These are phyloP conservation scores for Rhabdophis nuchalis DNA, from an alignment of 2,797 vertebrate genomes.

Conservation along the genomic window DNA sequence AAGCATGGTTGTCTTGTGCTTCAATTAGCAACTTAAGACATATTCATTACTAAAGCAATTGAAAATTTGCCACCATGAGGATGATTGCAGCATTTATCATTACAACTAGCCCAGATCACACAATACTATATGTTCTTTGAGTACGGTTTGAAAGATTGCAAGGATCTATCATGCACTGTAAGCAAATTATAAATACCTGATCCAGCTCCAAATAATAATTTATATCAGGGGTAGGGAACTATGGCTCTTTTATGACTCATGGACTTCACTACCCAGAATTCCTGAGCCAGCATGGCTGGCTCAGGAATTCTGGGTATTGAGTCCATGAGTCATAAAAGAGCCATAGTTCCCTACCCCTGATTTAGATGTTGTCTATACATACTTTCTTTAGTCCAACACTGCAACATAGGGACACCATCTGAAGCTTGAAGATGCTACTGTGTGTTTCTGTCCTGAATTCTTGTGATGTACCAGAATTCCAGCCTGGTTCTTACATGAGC, in stretches of 20 bases:
- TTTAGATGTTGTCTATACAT: not conserved
- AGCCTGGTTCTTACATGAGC: not conserved
- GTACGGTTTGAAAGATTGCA: not conserved
- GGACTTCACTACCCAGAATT: too few relatives aligned
- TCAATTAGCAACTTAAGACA: not conserved
- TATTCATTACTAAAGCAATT: not conserved
- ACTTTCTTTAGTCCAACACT: not conserved
- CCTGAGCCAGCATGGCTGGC: too few relatives aligned
- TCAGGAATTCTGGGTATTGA: too few relatives aligned
- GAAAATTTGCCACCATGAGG: not conserved
- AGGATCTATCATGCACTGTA: not conserved
- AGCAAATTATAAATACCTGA: not conserved
- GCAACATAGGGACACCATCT: not conserved
- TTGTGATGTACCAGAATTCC: not conserved
- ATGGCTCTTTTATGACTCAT: too few relatives aligned
- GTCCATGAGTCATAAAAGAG: too few relatives aligned
- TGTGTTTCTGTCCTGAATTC: not conserved
- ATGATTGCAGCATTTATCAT: not conserved
- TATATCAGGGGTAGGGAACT: too few relatives aligned
- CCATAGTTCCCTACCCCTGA: too few relatives aligned
- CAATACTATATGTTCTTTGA: not conserved
- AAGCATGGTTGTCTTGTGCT: not conserved
- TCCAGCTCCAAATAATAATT: not conserved
- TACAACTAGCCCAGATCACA: not conserved
- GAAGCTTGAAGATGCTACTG: not conserved